Base-by-base conservation (phyloP, 2,797 vertebrate species). In the Arrhamphus sclerolepis region DNA sequence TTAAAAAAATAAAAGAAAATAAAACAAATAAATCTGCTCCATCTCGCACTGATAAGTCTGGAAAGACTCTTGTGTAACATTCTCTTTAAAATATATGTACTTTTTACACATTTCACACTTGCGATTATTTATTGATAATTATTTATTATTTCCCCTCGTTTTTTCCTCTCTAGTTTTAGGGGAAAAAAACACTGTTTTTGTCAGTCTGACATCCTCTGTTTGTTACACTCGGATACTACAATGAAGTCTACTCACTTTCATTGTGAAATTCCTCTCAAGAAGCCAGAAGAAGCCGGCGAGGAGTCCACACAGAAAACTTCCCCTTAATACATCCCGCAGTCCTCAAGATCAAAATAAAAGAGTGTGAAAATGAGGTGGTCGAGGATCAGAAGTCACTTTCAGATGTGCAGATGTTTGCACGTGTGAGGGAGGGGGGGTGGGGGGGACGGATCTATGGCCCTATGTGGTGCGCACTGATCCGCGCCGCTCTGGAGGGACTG, bases 191-290 rank as follows among this genome's bases (percentile, higher is more conserved):
- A 13, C 11, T 14, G 13, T 8, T 38, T 16, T 14, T 38, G 5
- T 38, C 4, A 38, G 2, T 16, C 3, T 14, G 11, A 38, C 13
- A 38, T 14, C 14, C 34, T 16, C 11, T 14, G 13, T 38, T 13
- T 38, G 34, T 4, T 14, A 14, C 14, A 14, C 34, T 8, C 13
- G 14, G 34, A 38, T 8, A 34, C 31, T 11, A 38, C 34, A 38
- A 13, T 38, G 4, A 56, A 19, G 26, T 72, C 19, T 60, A 81
- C 83, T 81, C 50, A 83, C 78, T 70, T 76, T 57, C 7, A 51
- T 1, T 41, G 56, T 43, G 13, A 44, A 57, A 61, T 56, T 39
- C 21, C 7, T 44, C 14, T 68, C 13, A 50, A 50, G 46, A 28
- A 22, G 38, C 63, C 52, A 41, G 50, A 41, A 39, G 46, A n/a